Evolutionary conservation across 2,888 invertebrate species (phyloP), one percentile per base, ranked within the genome.

Genomic region (Helleia helle): DNA sequence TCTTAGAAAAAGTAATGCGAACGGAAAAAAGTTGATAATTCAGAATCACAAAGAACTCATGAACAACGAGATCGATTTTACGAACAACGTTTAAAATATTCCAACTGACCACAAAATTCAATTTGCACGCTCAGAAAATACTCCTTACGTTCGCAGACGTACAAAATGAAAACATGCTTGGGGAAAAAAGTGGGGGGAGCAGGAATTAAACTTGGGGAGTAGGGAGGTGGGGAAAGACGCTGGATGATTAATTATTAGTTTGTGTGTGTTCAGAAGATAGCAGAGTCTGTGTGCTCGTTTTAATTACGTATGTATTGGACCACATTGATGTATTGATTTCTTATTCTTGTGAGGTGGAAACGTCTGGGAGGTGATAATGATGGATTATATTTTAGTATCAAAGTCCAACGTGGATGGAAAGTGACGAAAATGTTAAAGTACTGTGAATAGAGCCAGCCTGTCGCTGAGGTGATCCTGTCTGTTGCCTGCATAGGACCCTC

Each of bases 181-280:
- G 67, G 67, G 69, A 80, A 80, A 81, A 74, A 47, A 44, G 43
- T 55, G 56, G 63, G 71, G 70, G 71, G 67, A 68, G 65, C 62
- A 73, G 77, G 77, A 80, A 80, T 80, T 80, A 80, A 79, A 77
- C 70, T 72, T 59, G 64, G 71, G 54, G 59, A 54, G 57, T 56
- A 58, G 54, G 59, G 56, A 51, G 49, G 47, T 44, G 51, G 49
- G 51, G 52, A 50, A 70, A 79, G 77, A 77, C 77, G 62, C 63
- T 62, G 68, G 80, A 81, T 84, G 83, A 84, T 81, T 84, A 84
- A 83, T 84, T 84, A 81, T 83, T 77, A 79, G 80, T 81, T 79
- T 79, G 79, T 83, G 72, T 80, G 80, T 80, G 79, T 79, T 71
- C 64, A 62, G 59, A 71, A 75, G 77, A 76, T 77, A 74, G 47